Base-by-base conservation (phyloP, 2,888 invertebrate genomes). In the Patella caerulea region DNA sequence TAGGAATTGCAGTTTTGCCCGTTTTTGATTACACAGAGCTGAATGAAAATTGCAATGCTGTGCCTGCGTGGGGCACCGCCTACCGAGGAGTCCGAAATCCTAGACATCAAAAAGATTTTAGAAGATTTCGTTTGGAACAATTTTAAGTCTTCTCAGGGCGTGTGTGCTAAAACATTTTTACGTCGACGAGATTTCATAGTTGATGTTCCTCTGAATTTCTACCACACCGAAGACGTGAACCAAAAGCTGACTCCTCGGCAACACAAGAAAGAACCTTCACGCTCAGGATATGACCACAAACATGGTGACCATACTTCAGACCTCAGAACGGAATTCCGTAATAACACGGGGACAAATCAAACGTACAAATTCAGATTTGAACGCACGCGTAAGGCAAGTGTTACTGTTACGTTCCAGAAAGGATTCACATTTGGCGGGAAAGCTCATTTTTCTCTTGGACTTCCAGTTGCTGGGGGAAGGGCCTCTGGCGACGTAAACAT, bases 131-230 rank as follows among this genome's bases (percentile, higher is more conserved):
- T 75, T 11, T 80, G 80, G 82, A 56, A 78, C 5, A 34, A 29
- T 2, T 79, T 78, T 56, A 75, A 75, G 70, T 53, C 34, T 15
- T 56, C 73, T 19, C 55, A 65, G 56, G 59, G 53, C 11, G 56
- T 55, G n/a, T 45, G 71, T 53, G 72, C 72, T 24, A 69, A 75
- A 65, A 52, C 74, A 14, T 82, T 78, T 65, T 34, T 82, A 59
- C 54, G 82, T 3, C 78, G 82, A 15, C 76, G 56, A 2, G 75
- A 79, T 55, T 82, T 73, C 73, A 56, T 74, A 17, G 53, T 82
- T 17, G 79, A 81, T n/a, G 82, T 82, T 14, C 82, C 82, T 9
- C 79, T 81, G 78, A 81, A 82, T 78, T 82, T 74, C 53, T 82
- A 81, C 53, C 81, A 79, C 52, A 79, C 81, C 45, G 82, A 82